These are phyloP conservation scores for Caenorhabditis inopinata DNA, from an alignment of 1,140 invertebrate species.

Conservation along the genomic window DNA sequence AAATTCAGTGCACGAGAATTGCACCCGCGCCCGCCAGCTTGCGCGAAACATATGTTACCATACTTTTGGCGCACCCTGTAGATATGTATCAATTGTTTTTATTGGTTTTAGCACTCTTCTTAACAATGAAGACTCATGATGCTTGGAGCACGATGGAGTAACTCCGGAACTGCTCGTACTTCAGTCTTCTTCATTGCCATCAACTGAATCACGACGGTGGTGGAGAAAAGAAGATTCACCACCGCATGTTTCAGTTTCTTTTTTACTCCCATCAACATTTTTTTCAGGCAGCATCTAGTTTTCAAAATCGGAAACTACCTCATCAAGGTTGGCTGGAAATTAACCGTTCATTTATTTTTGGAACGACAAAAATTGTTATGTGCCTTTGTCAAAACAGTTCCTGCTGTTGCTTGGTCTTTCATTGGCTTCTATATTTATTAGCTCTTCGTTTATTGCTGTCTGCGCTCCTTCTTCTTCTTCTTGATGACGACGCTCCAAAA, in stretches of 20 bases:
- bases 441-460: not conserved
- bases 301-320: not conserved
- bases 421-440: not conserved
- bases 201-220: not conserved
- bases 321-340: not conserved
- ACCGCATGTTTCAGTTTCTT: not conserved
- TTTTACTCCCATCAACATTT: not conserved
- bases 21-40: too few relatives aligned
- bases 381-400: not conserved
- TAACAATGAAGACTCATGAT: not conserved
- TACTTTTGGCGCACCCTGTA: too few relatives aligned
- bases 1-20: too few relatives aligned
- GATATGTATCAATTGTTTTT: too few relatives aligned
- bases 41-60: too few relatives aligned
- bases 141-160: not conserved
- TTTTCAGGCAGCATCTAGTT: not conserved
- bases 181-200: not conserved
- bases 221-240: not conserved
- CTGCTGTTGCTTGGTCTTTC: not conserved
- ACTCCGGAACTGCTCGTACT: not conserved
- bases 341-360: slow-evolving; percentile 2
- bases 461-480: not conserved
- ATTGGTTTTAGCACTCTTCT: too few relatives aligned
- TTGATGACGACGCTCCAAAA: not conserved
- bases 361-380: not conserved